Evolutionary conservation across 1,140 invertebrate species (phyloP).

Genomic region (Cotesia glomerata): DNA sequence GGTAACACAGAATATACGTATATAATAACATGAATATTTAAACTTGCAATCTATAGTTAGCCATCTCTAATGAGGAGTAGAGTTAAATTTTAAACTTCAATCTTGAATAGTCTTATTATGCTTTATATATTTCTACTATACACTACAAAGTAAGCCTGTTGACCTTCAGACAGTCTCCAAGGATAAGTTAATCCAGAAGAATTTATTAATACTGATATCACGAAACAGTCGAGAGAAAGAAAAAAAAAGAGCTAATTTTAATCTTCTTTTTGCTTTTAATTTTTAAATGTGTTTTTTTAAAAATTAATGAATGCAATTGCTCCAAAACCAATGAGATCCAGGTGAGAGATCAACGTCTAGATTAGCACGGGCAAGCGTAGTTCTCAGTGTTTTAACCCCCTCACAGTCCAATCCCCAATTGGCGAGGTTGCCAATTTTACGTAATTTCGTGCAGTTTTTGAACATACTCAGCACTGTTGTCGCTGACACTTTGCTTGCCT

Average conservation of each 20-base stretch:
- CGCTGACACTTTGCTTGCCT: conserved; percentile 56
- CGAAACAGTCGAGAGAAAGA: conserved; percentile 2
- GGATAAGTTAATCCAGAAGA: conserved; percentile 7
- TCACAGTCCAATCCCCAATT: conserved; percentile 62
- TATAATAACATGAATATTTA: background rate
- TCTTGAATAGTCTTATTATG: background rate
- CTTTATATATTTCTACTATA: background rate
- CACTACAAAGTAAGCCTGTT: background rate
- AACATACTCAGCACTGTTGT: conserved; percentile 53
- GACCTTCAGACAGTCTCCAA: background rate
- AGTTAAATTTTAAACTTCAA: background rate
- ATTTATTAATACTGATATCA: conserved; percentile 18
- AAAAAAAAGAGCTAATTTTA: background rate
- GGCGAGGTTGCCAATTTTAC: conserved; percentile 58
- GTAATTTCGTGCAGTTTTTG: conserved; percentile 51
- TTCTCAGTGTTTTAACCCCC: conserved; percentile 50
- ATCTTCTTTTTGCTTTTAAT: background rate
- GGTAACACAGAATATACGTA: background rate
- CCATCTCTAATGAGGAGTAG: background rate
- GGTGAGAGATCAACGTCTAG: conserved; percentile 59
- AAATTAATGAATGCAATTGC: conserved; percentile 55
- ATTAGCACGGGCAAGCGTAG: conserved; percentile 52
- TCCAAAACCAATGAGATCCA: conserved; percentile 63
- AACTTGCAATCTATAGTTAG: background rate
- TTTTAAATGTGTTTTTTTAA: background rate